These are phyloP conservation scores for Tipula unca DNA, from an alignment of 2,888 invertebrate species.

Conservation along the genomic window DNA sequence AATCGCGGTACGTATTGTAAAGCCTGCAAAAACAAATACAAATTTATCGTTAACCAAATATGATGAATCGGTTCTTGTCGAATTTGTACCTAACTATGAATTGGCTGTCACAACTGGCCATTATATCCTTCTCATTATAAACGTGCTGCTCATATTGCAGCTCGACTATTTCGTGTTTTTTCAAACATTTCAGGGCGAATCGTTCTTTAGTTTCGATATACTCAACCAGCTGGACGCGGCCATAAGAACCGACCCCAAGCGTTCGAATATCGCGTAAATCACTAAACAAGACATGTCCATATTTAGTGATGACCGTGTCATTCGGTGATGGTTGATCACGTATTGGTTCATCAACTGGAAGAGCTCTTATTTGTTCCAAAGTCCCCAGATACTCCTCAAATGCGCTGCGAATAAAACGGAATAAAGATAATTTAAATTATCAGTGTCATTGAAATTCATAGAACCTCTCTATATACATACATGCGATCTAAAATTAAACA, in stretches of 20 bases:
- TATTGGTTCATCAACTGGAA: not conserved
- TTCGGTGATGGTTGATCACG: not conserved
- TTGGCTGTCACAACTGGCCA: constrained; percentile 63
- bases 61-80: too few relatives aligned
- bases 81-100: constrained; percentile 66
- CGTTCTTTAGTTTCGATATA: constrained; percentile 46
- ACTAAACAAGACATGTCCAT: constrained; percentile 59
- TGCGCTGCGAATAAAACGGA: constrained; percentile 43
- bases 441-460: too few relatives aligned
- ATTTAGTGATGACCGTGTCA: too few relatives aligned
- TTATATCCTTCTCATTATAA: constrained; percentile 77
- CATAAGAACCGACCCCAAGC: constrained; percentile 88
- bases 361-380: constrained; percentile 41
- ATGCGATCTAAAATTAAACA: constrained; percentile 79
- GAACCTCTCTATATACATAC: constrained; percentile 46
- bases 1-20: constrained; percentile 83
- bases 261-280: constrained; percentile 78
- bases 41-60: not conserved
- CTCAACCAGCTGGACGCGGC: constrained; percentile 72
- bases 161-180: constrained; percentile 81
- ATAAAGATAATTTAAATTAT: too few relatives aligned
- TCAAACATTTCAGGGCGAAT: constrained; percentile 81
- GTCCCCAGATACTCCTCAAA: constrained; percentile 79
- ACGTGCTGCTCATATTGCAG: constrained; percentile 85
- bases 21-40: too few relatives aligned